Base-by-base conservation (phyloP, 2,888 invertebrate genomes). In the Ectemnius lituratus region DNA sequence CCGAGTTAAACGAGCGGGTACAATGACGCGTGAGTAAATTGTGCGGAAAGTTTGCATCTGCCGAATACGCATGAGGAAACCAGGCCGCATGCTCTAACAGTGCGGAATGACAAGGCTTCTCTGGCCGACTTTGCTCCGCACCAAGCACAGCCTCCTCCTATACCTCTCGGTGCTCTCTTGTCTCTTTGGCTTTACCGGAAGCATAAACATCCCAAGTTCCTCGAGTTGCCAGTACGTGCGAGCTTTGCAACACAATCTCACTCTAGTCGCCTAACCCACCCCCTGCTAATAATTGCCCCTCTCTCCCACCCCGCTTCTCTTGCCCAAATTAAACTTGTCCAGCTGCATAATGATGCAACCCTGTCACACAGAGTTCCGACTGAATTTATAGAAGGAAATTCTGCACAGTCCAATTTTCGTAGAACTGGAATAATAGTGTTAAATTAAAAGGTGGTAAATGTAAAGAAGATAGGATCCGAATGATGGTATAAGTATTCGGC, bases 171-270 rank as follows among this genome's bases (percentile, higher is more conserved):
- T 14, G 67, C 68, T 37, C 68, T 37, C 62, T 52, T 20, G 66
- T 61, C 67, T 23, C 23, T 23, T 67, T 66, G 63, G 66, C 71
- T 72, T 74, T 47, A 61, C 67, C 47, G 45, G 67, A 59, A 74
- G 67, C 72, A 72, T 74, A 74, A 74, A 74, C 74, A 67, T 67
- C 67, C 62, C 57, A 74, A 74, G 72, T 67, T 74, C 20, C 58
- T 20, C 52, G 52, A 11, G 37, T 4, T 0, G 52, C 6, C 1
- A 14, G 16, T 16, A 52, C 52, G n/a, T 52, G 52, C 16, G 16
- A 52, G 52, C 16, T 52, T 52, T 37, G 37, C 37, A 8, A 37
- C 37, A 37, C 37, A 37, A 37, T 37, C 37, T 8, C 37, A 37
- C 37, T 37, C 37, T 4, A 4, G 6, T 11, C 5, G 37, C 5